These are phyloP conservation scores for Onychorhynchus coronatus DNA, from an alignment of 2,113 vertebrate genomes.

Conservation along the genomic window DNA sequence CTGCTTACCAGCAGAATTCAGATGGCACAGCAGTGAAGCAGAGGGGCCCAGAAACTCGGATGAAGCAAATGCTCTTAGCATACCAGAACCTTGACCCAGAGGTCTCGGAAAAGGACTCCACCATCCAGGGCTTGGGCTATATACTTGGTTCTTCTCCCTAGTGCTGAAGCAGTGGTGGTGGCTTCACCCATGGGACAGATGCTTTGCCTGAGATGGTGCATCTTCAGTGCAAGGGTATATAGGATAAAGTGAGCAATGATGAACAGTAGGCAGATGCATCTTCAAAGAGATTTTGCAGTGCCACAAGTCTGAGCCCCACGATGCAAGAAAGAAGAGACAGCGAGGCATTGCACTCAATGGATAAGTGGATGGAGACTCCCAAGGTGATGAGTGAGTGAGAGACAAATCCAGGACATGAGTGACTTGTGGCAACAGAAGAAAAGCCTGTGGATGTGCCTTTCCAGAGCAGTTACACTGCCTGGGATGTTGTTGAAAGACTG, in stretches of 20 bases:
- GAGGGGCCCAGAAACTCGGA: neutral
- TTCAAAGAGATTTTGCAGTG: neutral
- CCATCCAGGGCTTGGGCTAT: neutral
- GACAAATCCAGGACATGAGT: neutral
- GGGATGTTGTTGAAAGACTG: neutral
- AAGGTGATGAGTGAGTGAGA: neutral
- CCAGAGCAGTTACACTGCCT: neutral
- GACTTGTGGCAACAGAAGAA: neutral
- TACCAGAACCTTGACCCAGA: neutral
- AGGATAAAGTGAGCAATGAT: neutral
- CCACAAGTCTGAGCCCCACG: neutral
- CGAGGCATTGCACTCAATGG: neutral
- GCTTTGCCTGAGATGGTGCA: neutral
- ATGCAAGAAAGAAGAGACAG: neutral
- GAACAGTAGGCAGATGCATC: neutral
- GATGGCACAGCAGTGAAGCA: neutral
- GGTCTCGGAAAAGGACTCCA: neutral
- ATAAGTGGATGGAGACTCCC: neutral
- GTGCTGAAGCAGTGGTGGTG: neutral
- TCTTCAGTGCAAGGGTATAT: neutral
- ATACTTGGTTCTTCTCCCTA: neutral
- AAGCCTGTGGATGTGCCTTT: neutral
- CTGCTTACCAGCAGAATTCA: neutral
- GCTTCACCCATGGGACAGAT: fast-evolving
- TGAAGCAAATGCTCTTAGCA: neutral